Base-by-base conservation (phyloP, 1,140 invertebrate species). In the Limonius californicus region DNA sequence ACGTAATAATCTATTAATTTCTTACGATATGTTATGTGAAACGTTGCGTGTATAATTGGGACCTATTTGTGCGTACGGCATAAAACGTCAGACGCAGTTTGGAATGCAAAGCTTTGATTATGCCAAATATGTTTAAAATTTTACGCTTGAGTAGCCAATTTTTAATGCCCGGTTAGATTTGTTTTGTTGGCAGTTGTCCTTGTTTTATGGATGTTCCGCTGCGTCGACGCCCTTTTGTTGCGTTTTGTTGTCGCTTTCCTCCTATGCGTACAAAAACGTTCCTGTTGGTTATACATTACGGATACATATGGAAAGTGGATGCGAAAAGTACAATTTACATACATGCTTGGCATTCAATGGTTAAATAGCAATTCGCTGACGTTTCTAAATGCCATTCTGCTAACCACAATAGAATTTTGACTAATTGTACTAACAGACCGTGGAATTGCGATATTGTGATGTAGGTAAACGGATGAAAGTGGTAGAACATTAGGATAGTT, bases 1-100 rank as follows among this genome's bases (percentile, higher is more conserved):
- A 45, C 14, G 16, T 45, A 45, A 45, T 45, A 45, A 45, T 45
- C 42, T 45, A 45, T 45, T 45, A 45, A 45, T 45, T 45, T 45
- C 42, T 45, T 45, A 45, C 42, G 42, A 45, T 45, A 18, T 45
- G 42, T 18, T 45, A 4, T 18, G 16, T 45, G 42, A 45, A 45
- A 4, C 42, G 42, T 45, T 45, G 4, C n/a, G 14, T 35, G n/a
- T 45, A 45, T n/a, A 18, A 45, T 45, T 18, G 42, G 42, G 4
- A 4, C 42, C 14, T 2, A 15, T 45, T 18, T 45, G 42, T 45
- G 23, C 14, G 42, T 45, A 45, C 4, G 42, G 16, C 14, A 2
- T 45, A 12, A 45, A 45, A 45, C 16, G 42, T 45, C 42, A 45
- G 2, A 12, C 4, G 12, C 42, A 45, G 42, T 45, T 45, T 45